Percentiles rank a stretch among this genome's conserved stretches.
Conservation (phyloP, 1,140 invertebrate species). For the Leptoteleia sp. region DNA sequence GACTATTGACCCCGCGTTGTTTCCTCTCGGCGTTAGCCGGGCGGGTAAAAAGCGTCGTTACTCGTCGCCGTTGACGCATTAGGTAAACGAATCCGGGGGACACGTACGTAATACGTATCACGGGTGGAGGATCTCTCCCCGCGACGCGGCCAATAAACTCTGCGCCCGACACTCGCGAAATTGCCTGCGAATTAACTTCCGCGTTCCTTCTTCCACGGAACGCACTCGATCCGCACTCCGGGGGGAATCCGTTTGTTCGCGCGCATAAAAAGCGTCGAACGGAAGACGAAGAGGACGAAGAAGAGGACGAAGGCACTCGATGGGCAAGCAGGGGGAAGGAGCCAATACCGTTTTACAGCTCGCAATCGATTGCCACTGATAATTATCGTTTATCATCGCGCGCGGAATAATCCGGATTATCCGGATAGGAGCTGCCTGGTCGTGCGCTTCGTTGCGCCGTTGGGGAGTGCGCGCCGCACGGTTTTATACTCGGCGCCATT, state of each 20-base stretch:
- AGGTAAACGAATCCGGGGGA: constrained; percentile 27
- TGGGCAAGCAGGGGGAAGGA: not conserved
- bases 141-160: constrained; percentile 43
- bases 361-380: constrained; percentile 34
- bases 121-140: constrained; percentile 19
- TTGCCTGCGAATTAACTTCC: constrained; percentile 53
- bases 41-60: too few species aligned
- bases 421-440: constrained; percentile 12
- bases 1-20: constrained; percentile 43
- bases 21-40: constrained; percentile 5
- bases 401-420: constrained; percentile 52
- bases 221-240: constrained; percentile 31
- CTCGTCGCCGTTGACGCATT: not conserved
- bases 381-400: constrained; percentile 58
- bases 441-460: constrained; percentile 15
- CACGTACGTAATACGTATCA: constrained; percentile 21
- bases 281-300: too few species aligned
- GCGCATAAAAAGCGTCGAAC: constrained; percentile 8
- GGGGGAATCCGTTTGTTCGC: constrained; percentile 43
- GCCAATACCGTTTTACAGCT: constrained; percentile 15
- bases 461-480: not conserved
- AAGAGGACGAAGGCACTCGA: too few species aligned
- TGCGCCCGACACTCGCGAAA: constrained; percentile 41
- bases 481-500: constrained; percentile 39
- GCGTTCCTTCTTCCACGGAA: constrained; percentile 47